Conservation (phyloP, 1,140 invertebrate genomes). For the Arion vulgaris region DNA sequence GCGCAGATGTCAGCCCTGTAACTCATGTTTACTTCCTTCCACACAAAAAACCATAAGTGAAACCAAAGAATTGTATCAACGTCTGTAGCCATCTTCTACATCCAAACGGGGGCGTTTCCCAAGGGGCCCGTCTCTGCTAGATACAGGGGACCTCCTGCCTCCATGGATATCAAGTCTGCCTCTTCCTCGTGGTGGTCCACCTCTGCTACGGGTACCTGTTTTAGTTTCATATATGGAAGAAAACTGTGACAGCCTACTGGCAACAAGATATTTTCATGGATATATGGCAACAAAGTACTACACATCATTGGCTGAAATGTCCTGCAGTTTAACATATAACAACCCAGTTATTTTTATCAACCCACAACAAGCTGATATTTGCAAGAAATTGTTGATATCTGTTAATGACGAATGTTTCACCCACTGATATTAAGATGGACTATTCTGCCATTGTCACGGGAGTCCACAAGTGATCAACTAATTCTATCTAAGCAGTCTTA, state of each 20-base stretch:
- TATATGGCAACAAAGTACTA: not conserved
- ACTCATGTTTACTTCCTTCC: not conserved
- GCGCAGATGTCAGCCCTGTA: no score
- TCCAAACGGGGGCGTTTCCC: slow-evolving; percentile 20
- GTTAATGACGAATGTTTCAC: no score
- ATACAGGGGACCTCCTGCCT: not conserved
- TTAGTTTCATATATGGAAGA: not conserved
- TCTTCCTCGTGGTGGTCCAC: slow-evolving; percentile 24
- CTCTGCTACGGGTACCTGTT: slow-evolving; percentile 28
- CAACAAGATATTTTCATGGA: not conserved
- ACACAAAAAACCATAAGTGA: not conserved
- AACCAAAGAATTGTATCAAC: not conserved
- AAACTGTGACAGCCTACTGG: not conserved
- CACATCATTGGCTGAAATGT: not conserved
- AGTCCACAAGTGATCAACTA: no score
- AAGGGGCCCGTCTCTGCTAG: slow-evolving; percentile 17
- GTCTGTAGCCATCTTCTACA: slow-evolving; percentile 17
- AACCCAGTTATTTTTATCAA: not conserved
- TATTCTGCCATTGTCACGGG: no score
- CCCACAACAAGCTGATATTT: no score
- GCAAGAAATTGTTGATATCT: no score
- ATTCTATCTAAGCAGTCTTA: no score
- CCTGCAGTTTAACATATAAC: not conserved
- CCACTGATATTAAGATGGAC: no score
- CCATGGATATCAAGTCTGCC: slow-evolving; percentile 8